A percentile compares a stretch with the other conserved stretches of the same genome.
Evolutionary conservation across 2,888 invertebrate species (phyloP).

Genomic region (Cremastinae sp.): DNA sequence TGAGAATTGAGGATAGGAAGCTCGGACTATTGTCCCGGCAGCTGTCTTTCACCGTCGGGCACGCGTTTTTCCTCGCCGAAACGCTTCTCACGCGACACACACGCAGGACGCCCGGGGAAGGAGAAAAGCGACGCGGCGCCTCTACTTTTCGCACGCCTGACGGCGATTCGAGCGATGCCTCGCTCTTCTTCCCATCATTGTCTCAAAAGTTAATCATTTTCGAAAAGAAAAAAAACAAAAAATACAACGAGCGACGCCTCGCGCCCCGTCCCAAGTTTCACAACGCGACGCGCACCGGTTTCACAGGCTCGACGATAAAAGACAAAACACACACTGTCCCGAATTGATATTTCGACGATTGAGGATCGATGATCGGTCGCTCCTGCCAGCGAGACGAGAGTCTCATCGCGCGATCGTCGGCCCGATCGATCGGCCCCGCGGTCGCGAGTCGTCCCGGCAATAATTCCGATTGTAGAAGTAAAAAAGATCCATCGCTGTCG

Average conservation of each 20-base stretch:
- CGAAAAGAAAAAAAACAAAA: constrained; percentile 10
- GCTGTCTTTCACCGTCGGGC: constrained; percentile 30
- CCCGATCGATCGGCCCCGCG: constrained; percentile 32
- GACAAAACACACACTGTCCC: not conserved
- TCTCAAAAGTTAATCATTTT: constrained; percentile 48
- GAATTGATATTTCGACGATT: not conserved
- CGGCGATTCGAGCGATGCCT: constrained; percentile 11
- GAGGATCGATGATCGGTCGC: not conserved
- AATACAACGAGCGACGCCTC: not conserved
- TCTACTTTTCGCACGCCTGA: constrained; percentile 42
- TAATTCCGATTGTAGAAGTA: constrained; percentile 7
- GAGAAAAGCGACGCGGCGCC: constrained; percentile 1
- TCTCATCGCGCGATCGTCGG: constrained; percentile 56
- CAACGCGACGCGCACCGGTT: not conserved
- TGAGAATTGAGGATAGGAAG: not conserved
- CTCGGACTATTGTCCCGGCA: constrained; percentile 43
- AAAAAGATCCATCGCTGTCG: constrained; percentile 39
- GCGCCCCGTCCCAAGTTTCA: not conserved
- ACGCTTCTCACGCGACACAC: not conserved
- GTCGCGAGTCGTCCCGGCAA: constrained; percentile 26
- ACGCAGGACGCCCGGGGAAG: too few relatives aligned
- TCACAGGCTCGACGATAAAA: not conserved
- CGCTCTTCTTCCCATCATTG: constrained; percentile 44
- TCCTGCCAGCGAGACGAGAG: not conserved
- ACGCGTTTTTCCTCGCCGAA: constrained; percentile 13